Conservation (phyloP, 2,797 vertebrate genomes). For the Labeo calbasu region DNA sequence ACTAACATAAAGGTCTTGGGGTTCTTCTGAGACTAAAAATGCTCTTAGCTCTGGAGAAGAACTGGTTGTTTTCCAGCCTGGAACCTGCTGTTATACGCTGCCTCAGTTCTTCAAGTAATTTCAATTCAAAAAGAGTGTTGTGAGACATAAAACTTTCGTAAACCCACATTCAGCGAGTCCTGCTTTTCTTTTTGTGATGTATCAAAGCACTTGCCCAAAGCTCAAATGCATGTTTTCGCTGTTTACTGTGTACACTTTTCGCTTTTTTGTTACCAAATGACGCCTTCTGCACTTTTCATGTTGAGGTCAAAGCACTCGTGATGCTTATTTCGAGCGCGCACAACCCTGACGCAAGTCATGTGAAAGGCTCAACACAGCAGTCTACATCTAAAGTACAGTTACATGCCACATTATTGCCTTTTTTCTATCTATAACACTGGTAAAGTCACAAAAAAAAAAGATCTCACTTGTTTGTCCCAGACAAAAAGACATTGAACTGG, state of each 20-base stretch:
- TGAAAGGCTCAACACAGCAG: constrained; percentile 3
- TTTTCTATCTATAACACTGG: background rate
- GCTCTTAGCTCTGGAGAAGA: background rate
- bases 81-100: background rate
- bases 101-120: constrained; percentile 1
- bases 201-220: constrained; percentile 12
- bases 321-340: background rate
- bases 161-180: background rate
- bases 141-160: background rate
- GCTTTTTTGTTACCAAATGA: background rate
- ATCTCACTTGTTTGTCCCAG: background rate
- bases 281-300: background rate
- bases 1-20: background rate
- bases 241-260: background rate
- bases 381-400: background rate
- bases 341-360: constrained; percentile 28
- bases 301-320: constrained; percentile 25
- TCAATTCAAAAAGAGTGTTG: background rate
- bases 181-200: background rate
- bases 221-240: background rate
- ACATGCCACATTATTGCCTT: background rate
- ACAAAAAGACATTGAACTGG: background rate
- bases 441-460: background rate
- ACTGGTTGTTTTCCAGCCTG: background rate
- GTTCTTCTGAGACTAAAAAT: background rate